Conservation (phyloP, 92 coral and sea anemone species). For the Paragorgia papillata region DNA sequence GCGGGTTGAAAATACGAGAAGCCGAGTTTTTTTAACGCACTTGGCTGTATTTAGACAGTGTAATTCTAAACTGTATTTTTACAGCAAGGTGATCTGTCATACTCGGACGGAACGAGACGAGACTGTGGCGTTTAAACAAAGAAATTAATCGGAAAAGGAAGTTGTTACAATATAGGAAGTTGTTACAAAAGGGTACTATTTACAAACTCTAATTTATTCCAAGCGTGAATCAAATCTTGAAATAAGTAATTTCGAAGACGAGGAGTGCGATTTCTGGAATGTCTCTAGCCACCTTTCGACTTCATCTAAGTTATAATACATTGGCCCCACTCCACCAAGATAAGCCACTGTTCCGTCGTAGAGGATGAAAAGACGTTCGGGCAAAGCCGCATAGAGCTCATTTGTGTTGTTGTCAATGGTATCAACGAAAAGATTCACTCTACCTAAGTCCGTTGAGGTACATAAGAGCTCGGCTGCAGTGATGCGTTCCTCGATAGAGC, state of each 20-base stretch:
- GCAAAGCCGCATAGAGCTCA: slow-evolving; percentile 68
- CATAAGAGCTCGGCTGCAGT: slow-evolving; percentile 67
- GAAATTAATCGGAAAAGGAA: no score
- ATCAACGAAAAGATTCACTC: slow-evolving; percentile 48
- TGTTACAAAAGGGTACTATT: no score
- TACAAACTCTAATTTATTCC: background rate
- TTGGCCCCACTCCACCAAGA: slow-evolving; percentile 84
- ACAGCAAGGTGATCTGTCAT: no score
- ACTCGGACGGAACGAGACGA: no score
- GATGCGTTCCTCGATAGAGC: slow-evolving; percentile 76
- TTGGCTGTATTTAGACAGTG: no score
- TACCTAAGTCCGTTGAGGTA: slow-evolving; percentile 16
- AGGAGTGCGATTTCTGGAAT: background rate
- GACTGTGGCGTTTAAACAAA: no score
- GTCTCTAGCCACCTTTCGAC: slow-evolving; percentile 64
- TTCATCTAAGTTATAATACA: slow-evolving; percentile 59
- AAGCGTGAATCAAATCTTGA: background rate
- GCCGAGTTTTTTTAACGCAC: no score
- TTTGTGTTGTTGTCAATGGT: slow-evolving; percentile 68
- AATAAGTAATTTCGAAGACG: background rate
- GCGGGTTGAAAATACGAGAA: no score
- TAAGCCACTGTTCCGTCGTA: slow-evolving; percentile 61
- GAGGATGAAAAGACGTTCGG: slow-evolving; percentile 75
- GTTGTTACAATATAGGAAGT: no score
- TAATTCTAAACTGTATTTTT: no score